A percentile compares a stretch with the other conserved stretches of the same genome.
These are phyloP conservation scores for Mormyrus hasselquistii DNA, from an alignment of 2,797 vertebrate species.

Conservation along the genomic window DNA sequence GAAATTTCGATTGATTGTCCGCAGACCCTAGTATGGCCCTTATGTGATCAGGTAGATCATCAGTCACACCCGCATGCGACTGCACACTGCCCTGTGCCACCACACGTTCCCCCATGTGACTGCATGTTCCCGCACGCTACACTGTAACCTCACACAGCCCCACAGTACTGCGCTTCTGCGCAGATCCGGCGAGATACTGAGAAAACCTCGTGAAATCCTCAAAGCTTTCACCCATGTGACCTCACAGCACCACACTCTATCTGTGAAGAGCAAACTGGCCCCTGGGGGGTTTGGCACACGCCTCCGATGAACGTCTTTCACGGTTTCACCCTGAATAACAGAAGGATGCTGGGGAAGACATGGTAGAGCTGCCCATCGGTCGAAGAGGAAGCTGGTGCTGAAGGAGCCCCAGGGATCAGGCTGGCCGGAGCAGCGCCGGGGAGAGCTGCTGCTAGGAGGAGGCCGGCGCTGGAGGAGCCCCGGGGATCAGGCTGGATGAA, in stretches of 20 bases:
- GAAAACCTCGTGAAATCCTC: background rate
- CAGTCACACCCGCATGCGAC: background rate
- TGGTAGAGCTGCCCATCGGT: background rate
- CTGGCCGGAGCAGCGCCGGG: background rate
- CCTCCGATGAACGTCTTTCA: background rate
- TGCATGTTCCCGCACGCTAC: background rate
- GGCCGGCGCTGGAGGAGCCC: background rate
- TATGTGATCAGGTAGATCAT: background rate
- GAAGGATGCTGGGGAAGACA: background rate
- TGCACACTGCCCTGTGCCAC: no score
- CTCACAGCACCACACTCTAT: background rate
- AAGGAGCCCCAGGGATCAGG: background rate
- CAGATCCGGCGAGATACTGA: background rate
- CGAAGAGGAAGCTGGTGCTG: background rate
- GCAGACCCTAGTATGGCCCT: background rate
- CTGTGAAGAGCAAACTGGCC: background rate
- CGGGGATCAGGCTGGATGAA: background rate
- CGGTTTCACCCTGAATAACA: background rate
- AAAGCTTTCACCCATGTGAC: background rate
- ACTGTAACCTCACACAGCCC: background rate
- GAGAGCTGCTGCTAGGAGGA: background rate
- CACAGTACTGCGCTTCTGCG: background rate
- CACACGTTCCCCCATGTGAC: no score
- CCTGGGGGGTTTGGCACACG: background rate
- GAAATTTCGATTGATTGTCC: background rate